A percentile compares a stretch with the other conserved stretches of the same genome.
These are phyloP conservation scores for Lagria hirta DNA, from an alignment of 2,888 invertebrate species.

Conservation along the genomic window DNA sequence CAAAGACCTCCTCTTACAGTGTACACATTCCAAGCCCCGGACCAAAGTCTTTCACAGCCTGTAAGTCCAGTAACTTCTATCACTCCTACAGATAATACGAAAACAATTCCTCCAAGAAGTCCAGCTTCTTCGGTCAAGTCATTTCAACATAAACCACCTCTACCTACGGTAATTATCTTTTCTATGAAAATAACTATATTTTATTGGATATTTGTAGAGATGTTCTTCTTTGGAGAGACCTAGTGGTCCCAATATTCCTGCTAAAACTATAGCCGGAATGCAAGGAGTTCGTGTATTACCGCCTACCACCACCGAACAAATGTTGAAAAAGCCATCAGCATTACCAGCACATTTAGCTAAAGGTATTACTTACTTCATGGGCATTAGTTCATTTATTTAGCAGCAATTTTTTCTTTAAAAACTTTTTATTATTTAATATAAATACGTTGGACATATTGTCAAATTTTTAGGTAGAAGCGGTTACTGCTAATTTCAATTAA, in stretches of 20 bases:
- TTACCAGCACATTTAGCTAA: constrained; percentile 77
- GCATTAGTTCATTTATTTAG: too few species aligned
- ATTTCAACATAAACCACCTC: constrained; percentile 60
- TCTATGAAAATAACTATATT: not conserved
- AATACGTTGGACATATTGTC: too few species aligned
- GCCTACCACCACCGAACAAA: constrained; percentile 57
- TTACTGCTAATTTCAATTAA: too few species aligned
- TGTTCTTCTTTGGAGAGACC: constrained; percentile 88
- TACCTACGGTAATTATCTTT: constrained; percentile 64
- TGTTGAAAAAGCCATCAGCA: constrained; percentile 64
- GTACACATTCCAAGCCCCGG: constrained; percentile 84
- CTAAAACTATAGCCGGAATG: constrained; percentile 54
- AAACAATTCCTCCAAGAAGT: constrained; percentile 51
- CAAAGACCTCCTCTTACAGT: constrained; percentile 82
- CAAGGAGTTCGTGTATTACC: constrained; percentile 53
- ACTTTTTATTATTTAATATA: too few species aligned
- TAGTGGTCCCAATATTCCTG: constrained; percentile 59
- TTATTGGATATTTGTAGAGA: constrained; percentile 55
- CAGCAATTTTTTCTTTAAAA: too few species aligned
- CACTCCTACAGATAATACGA: constrained; percentile 43
- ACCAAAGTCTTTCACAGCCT: constrained; percentile 60
- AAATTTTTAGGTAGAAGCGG: too few species aligned
- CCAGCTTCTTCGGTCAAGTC: constrained; percentile 48
- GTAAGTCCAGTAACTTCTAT: constrained; percentile 54
- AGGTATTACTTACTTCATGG: too few species aligned